These are phyloP conservation scores for Marmota flaviventris DNA, from an alignment of 2,113 vertebrate genomes.

Conservation along the genomic window DNA sequence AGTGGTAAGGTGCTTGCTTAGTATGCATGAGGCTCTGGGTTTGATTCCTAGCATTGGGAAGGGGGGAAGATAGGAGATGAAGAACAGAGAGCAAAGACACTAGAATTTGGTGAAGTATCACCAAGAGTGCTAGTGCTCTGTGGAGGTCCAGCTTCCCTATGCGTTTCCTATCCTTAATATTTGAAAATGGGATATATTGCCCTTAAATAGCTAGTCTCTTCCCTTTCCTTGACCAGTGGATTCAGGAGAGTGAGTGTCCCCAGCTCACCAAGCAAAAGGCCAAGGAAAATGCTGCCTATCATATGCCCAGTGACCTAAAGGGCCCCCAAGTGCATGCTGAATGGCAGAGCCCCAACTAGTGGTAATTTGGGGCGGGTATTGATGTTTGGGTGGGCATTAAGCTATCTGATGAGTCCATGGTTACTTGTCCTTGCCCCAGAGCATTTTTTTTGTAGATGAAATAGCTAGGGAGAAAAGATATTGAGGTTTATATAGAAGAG, in stretches of 20 bases:
- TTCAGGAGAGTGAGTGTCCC: neutral
- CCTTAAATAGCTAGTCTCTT: neutral
- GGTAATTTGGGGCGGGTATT: neutral
- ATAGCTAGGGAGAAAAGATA: neutral
- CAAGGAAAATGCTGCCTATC: neutral
- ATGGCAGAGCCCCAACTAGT: neutral
- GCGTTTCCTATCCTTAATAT: neutral
- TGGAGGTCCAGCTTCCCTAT: neutral
- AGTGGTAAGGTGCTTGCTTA: neutral
- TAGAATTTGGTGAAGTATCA: slow-evolving; percentile 13
- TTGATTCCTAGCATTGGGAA: too few relatives aligned
- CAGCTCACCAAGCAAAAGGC: neutral
- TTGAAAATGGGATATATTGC: neutral
- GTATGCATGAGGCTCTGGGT: neutral
- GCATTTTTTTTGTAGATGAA: neutral
- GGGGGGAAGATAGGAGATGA: neutral
- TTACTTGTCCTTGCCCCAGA: slow-evolving; percentile 28
- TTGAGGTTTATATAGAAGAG: neutral
- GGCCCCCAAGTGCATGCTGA: neutral
- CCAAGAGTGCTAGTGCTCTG: neutral
- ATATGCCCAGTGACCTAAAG: neutral
- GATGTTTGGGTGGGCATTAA: neutral
- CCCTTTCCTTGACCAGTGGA: neutral
- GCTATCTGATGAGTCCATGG: neutral
- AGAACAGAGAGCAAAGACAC: neutral